phyloP scores from a whole-genome alignment of 2,797 vertebrate species.

The Hippocampus kuda region DNA sequence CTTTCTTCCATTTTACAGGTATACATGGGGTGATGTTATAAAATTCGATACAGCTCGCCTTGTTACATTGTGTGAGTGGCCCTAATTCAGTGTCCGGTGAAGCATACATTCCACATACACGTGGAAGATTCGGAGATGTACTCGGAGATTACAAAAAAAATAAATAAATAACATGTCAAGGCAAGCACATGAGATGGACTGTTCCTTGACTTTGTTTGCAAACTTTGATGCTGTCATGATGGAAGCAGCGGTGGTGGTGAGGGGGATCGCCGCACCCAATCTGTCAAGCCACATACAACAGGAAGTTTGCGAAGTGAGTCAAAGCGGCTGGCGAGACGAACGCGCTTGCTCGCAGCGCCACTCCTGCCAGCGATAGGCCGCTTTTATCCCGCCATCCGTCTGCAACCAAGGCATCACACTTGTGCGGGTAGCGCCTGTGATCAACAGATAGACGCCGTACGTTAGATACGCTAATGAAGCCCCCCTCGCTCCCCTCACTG shows the following conservation, averaged over 20 bases:
- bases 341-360: constrained; percentile 34
- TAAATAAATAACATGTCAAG: constrained; percentile 20
- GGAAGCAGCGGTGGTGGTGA: constrained; percentile 27
- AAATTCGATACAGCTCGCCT: not conserved
- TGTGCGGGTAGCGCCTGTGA: constrained; percentile 42
- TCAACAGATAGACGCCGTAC: constrained; percentile 51
- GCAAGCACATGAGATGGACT: constrained; percentile 18
- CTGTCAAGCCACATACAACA: constrained; percentile 56
- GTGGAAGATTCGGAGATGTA: too few relatives aligned
- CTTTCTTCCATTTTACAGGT: too few relatives aligned
- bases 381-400: constrained; percentile 57
- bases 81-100: not conserved
- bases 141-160: constrained; percentile 27
- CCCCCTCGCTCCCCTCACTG: constrained; percentile 26
- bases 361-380: constrained; percentile 26
- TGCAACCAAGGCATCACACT: constrained; percentile 39
- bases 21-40: too few relatives aligned
- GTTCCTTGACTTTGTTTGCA: constrained; percentile 31
- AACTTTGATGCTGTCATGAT: constrained; percentile 42
- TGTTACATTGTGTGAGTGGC: too few relatives aligned
- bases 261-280: constrained; percentile 54
- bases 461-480: constrained; percentile 55
- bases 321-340: constrained; percentile 34
- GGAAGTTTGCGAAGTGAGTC: constrained; percentile 49
- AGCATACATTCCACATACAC: constrained; percentile 10